Conservation (phyloP, 1,140 invertebrate species). For the Zaprionus gabonicus region DNA sequence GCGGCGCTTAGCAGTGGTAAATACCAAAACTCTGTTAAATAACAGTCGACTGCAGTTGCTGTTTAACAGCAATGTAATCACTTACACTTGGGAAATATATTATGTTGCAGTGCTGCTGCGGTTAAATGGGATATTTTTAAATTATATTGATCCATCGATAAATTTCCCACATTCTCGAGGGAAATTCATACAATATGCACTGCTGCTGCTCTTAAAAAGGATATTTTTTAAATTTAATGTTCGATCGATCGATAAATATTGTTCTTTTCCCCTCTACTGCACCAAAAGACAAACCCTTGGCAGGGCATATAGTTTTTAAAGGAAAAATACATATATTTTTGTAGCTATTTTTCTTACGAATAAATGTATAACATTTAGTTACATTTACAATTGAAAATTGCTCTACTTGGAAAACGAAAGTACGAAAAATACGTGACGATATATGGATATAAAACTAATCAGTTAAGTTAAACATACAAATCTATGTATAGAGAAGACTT, state of each 20-base stretch:
- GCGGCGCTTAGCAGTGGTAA: not conserved
- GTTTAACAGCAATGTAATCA: not conserved
- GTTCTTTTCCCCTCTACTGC: not conserved
- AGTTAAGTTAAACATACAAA: conserved; percentile 63
- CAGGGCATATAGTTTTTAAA: conserved; percentile 44
- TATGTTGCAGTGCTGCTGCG: not conserved
- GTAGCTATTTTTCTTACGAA: conserved; percentile 77
- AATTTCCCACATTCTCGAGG: no score
- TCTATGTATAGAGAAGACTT: conserved; percentile 28
- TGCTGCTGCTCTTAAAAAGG: not conserved
- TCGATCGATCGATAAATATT: not conserved
- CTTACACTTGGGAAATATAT: not conserved
- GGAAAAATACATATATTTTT: conserved; percentile 82
- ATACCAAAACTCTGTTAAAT: conserved; percentile 27
- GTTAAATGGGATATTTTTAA: not conserved
- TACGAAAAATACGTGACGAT: conserved; percentile 50
- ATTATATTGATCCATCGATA: not conserved
- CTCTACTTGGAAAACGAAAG: conserved; percentile 67
- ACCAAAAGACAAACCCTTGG: not conserved
- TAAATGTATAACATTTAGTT: conserved; percentile 81
- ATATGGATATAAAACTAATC: conserved; percentile 54
- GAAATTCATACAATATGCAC: no score
- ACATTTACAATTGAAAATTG: conserved; percentile 81
- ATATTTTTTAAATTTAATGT: not conserved
- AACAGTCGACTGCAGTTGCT: not conserved